Evolutionary conservation across 2,888 invertebrate species (phyloP), one percentile per base, ranked within the genome.

Genomic region (Apoderus coryli): DNA sequence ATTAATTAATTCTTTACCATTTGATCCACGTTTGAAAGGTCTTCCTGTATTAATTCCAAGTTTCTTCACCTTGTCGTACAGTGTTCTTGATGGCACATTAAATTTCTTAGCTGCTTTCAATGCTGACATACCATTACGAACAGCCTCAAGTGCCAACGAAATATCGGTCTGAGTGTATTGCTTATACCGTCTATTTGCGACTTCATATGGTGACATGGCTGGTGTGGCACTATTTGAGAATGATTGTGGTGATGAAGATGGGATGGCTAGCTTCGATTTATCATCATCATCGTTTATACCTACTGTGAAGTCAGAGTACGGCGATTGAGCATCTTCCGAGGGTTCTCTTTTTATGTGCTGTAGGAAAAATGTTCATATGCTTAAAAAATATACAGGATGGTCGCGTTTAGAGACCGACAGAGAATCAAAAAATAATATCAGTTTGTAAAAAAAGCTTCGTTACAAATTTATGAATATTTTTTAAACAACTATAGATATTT

Each of bases 41-140:
- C 84, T 68, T 31, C 77, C 77, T 0, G 84, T 84, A n/a, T 77
- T 79, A 33, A 85, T 85, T 14, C 85, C 86, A 24, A 86, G 61
- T 57, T 86, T 86, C 58, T 88, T 89, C 15, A 89, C 85, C 59
- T 89, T 89, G 59, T 89, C 89, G 54, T 89, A 89, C 0, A 89
- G 67, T 0, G 89, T 89, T 40, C 89, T 72, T 16, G 88, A 88
- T 2, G 89, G 88, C 23, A 89, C 85, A 11, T 78, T 76, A 48
- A 76, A 88, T 57, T 80, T 81, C 32, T 82, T 69, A 2, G 88
- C 82, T 1, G 89, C 88, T 59, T 86, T 84, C 28, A 89, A 60
- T 3, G 88, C 88, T 47, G 82, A 84, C 84, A 84, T 85, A 23
- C 86, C 86, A 38, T 75, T 76, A 36, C 77, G 68, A 1, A 89